Base-by-base conservation (phyloP, 1,140 invertebrate genomes). In the Musca domestica region DNA sequence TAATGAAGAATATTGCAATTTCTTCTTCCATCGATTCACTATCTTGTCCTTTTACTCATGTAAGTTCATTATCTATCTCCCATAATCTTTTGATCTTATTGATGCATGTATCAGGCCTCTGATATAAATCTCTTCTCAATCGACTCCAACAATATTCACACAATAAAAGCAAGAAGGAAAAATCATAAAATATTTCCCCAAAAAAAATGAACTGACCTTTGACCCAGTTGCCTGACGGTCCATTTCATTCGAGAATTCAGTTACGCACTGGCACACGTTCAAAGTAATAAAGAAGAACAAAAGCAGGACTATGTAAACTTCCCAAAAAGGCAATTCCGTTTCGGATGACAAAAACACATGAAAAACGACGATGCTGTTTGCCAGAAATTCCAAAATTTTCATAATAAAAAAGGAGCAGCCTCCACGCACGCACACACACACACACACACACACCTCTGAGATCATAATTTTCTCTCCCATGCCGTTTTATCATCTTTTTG, bases 281-380 rank as follows among this genome's bases (percentile, higher is more conserved):
- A 19, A 19, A 19, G 56, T 34, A 61, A 41, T 61, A 61, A 61
- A 51, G 56, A 3, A 52, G 27, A 61, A 51, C n/a, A 19, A 20
- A 20, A 51, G 20, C 20, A 19, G 48, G 6, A 22, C 4, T 19
- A 51, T 22, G 14, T 30, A 5, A 51, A 41, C 9, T 20, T 3
- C 6, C 0, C 19, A 61, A 56, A 56, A 61, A 61, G 34, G 15
- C 17, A 61, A 61, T 61, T 79, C 77, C 76, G 76, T 73, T 79
- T 74, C 77, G 77, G 76, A 30, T 68, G 67, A 68, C 67, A 68
- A 68, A 68, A 19, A 25, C 67, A 68, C 58, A 52, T 14, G 34
- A 19, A 68, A 63, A 34, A 34, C 22, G 52, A 56, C 17, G 30
- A 61, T 23, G 34, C 17, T 19, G 1, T 51, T 12, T 19, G 17